These are phyloP conservation scores for Drosophila arizonae DNA, from an alignment of 1,140 invertebrate species.

Conservation along the genomic window DNA sequence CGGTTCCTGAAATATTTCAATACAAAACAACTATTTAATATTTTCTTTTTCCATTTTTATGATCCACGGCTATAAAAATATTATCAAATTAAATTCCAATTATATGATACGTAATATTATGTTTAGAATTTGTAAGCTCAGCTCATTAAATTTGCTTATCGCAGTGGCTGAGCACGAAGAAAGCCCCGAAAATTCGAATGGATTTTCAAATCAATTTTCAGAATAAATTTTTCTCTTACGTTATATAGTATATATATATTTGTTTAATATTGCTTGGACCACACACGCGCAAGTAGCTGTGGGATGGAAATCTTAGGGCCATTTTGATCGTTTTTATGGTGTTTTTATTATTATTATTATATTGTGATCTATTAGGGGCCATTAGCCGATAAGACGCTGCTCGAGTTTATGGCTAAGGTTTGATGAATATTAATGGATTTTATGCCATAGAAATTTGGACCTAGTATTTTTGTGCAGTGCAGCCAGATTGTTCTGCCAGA, in stretches of 20 bases:
- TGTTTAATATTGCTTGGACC: slow-evolving; percentile 24
- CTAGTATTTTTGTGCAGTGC: not conserved
- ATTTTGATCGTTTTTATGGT: slow-evolving; percentile 46
- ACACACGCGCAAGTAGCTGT: slow-evolving; percentile 64
- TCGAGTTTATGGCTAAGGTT: slow-evolving; percentile 11
- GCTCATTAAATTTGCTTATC: slow-evolving; percentile 64
- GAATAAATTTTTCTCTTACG: slow-evolving; percentile 25
- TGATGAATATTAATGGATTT: not conserved
- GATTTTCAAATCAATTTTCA: slow-evolving; percentile 27
- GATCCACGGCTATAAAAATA: slow-evolving; percentile 58
- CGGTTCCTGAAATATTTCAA: slow-evolving; percentile 32
- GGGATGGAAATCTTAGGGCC: slow-evolving; percentile 42
- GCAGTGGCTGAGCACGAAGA: slow-evolving; percentile 21
- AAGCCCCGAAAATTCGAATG: slow-evolving; percentile 21
- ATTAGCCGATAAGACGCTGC: slow-evolving; percentile 65
- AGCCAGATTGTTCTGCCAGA: not conserved
- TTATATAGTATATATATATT: not conserved
- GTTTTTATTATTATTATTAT: slow-evolving; percentile 62
- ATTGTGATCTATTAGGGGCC: slow-evolving; percentile 76
- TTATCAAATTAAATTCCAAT: slow-evolving; percentile 71
- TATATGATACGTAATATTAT: slow-evolving; percentile 54
- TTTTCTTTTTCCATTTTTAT: slow-evolving; percentile 18
- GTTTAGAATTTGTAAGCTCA: slow-evolving; percentile 46
- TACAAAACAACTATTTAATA: slow-evolving; percentile 22
- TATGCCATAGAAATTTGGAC: not conserved